Evolutionary conservation across 2,113 vertebrate genomes (phyloP), one percentile per base, ranked within the genome.

Genomic region (Ophthalmolycus amberensis): DNA sequence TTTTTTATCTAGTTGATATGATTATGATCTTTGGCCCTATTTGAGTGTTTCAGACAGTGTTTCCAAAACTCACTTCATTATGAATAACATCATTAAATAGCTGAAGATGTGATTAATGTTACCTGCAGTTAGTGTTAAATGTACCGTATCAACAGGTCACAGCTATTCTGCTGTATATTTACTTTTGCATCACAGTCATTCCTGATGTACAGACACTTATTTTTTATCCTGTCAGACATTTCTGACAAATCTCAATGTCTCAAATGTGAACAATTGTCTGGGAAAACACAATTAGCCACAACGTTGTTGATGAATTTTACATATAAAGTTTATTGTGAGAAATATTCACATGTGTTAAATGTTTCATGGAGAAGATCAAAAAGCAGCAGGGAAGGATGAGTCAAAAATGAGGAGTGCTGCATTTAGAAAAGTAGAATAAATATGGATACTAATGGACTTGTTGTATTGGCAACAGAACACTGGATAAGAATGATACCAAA

Each of bases 311-410:
- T 71, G 20, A 12, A 42, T 80, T 79, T 71, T 69, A 84, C 79
- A 82, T 60, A 78, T 37, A 74, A 73, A 76, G 68, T 87, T 91
- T 90, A 91, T 89, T 91, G 68, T 78, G 42, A 82, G 68, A 82
- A 91, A 78, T 82, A 81, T 70, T 72, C 42, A 83, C 72, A 85
- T 77, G 22, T 2, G 29, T 75, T 65, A 38, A 68, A 60, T 32
- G 16, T 72, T 40, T 80, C 12, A 54, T 37, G 27, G 18, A n/a
- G 25, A 77, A 71, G 56, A 71, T 56, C 27, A 63, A 29, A 71
- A 68, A 48, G 56, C 27, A 72, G 60, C 48, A 73, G 11, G 11
- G 18, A 29, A 10, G n/a, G n/a, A 58, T 75, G 16, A 54, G 32
- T 75, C 7, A n/a, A 65, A 63, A 63, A 73, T 42, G 11, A 86